A percentile compares a stretch with the other conserved stretches of the same genome.
Evolutionary conservation across 1,140 invertebrate genomes (phyloP).

Genomic region (Spodoptera litura): DNA sequence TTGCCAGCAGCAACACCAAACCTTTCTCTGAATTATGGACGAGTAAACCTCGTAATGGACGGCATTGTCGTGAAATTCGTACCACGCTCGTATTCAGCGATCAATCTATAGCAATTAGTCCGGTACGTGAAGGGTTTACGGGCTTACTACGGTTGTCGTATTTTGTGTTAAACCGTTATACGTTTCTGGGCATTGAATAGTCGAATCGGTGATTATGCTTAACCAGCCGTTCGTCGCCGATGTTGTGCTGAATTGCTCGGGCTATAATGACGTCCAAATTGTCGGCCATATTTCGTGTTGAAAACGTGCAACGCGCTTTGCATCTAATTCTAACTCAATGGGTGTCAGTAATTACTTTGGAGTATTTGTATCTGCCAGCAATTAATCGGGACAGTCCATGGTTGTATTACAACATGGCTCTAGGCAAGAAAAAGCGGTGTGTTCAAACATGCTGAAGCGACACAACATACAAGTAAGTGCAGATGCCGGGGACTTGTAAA

Average conservation of each 20-base stretch:
- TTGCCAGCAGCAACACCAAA: slow-evolving; percentile 20
- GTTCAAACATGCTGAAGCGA: background rate
- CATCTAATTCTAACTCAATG: background rate
- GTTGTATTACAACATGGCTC: background rate
- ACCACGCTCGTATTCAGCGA: slow-evolving; percentile 21
- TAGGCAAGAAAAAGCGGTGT: background rate
- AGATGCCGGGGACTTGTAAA: slow-evolving; percentile 13
- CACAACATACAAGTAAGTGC: slow-evolving; percentile 4
- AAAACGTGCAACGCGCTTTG: background rate
- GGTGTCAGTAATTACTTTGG: background rate
- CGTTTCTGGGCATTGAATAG: slow-evolving; percentile 3
- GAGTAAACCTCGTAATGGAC: slow-evolving; percentile 15
- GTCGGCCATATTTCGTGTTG: background rate
- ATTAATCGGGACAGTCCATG: background rate
- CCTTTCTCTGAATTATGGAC: slow-evolving; percentile 38
- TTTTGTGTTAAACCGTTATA: slow-evolving; percentile 33
- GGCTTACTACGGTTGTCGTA: slow-evolving; percentile 19
- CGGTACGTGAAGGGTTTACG: slow-evolving; percentile 22
- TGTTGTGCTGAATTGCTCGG: slow-evolving; percentile 1
- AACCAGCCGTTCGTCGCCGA: slow-evolving; percentile 13
- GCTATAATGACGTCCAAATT: slow-evolving; percentile 7
- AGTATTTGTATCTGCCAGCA: background rate
- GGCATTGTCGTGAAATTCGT: slow-evolving; percentile 37
- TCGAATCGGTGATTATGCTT: slow-evolving; percentile 8
- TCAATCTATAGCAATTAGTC: slow-evolving; percentile 41